Base-by-base conservation (phyloP, 2,888 invertebrate genomes). In the Clitarchus hookeri region DNA sequence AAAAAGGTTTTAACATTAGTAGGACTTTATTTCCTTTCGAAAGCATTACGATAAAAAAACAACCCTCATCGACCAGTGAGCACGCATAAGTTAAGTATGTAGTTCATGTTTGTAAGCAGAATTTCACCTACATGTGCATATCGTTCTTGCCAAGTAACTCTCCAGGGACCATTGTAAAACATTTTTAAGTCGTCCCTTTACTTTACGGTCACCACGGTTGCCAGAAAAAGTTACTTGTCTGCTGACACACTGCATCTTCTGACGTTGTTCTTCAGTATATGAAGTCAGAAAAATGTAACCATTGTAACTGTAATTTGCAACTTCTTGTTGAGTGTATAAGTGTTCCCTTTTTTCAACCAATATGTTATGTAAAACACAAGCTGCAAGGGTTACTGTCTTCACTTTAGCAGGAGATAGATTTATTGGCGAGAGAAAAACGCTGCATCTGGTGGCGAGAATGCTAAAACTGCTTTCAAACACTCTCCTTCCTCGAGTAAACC, bases 391-490 rank as follows among this genome's bases (percentile, higher is more conserved):
- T 27, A 88, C 82, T 0, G 65, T 25, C 77, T 36, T 86, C 16
- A 86, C 86, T 26, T 88, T 87, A 1, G 87, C 87, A 9, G 86
- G 85, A 53, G 86, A 85, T 0, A 87, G 86, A 80, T 86, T 79
- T 23, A 89, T 89, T 54, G 88, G 27, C 19, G 87, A 88, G 27
- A 88, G 86, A 53, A 88, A 87, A 36, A 89, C 87, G 65, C 87
- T 65, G 79, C 87, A 89, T 27, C 87, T 65, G 27, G 83, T 87
- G 80, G 88, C 87, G n/a, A 89, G 85, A 86, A 88, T 88, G 12
- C 87, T 88, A 85, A 89, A 86, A 77, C 54, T 36, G 80, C 83
- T 86, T 82, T 88, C 87, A 27, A 87, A 65, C 79, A 88, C 84
- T 44, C 88, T 65, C 80, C 88, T n/a, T 79, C 85, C 87, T 36